Conservation (phyloP, 2,888 invertebrate species). For the Chironomus riparius region DNA sequence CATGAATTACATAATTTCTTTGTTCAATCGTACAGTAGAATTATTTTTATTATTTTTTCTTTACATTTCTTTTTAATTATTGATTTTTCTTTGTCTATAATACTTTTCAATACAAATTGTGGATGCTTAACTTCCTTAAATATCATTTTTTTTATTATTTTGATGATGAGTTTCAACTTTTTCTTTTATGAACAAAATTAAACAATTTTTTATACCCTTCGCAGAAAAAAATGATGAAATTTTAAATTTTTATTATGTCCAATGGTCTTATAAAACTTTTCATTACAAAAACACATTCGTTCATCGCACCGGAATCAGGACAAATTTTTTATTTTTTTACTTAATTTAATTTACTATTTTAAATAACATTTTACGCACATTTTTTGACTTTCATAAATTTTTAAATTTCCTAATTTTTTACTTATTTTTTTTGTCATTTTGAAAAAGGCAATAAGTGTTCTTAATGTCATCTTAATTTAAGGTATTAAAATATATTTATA, state of each 20-base stretch:
- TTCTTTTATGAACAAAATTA: neutral
- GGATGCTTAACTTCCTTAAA: neutral
- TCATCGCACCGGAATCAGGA: too few relatives aligned
- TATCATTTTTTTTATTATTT: neutral
- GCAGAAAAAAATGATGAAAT: too few relatives aligned
- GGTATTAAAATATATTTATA: conserved; percentile 25
- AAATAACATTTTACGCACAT: neutral
- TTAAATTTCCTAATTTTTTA: conserved; percentile 23
- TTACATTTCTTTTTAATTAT: neutral
- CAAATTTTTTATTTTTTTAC: too few relatives aligned
- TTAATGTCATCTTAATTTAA: conserved; percentile 20
- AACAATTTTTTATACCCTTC: too few relatives aligned
- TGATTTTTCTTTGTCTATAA: neutral
- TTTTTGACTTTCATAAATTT: neutral
- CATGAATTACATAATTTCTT: neutral
- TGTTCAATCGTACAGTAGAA: neutral
- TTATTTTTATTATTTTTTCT: neutral
- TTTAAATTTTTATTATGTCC: too few relatives aligned
- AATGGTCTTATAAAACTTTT: too few relatives aligned
- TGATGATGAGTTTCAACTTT: neutral
- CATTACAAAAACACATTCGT: too few relatives aligned
- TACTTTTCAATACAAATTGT: too few relatives aligned
- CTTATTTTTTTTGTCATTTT: conserved; percentile 30
- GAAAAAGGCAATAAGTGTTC: conserved; percentile 42
- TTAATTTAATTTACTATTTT: neutral